A percentile compares a stretch with the other conserved stretches of the same genome.
Evolutionary conservation across 1,140 invertebrate species (phyloP).

Genomic region (Heliothis subflexa): DNA sequence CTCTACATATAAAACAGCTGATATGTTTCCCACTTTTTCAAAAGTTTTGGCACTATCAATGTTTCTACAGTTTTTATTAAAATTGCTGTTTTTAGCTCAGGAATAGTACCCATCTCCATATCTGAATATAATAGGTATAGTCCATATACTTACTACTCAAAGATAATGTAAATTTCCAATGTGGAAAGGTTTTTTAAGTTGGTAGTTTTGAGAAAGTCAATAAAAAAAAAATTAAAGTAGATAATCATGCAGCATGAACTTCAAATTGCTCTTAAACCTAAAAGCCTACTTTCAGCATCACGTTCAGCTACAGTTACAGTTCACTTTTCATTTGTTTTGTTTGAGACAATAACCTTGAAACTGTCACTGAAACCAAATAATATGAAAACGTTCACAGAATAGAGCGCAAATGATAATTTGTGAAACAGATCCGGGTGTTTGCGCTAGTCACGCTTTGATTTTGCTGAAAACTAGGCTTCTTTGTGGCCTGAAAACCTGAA

Average conservation of each 20-base stretch:
- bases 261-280: not conserved
- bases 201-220: no score
- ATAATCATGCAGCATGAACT: not conserved
- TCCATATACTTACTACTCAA: no score
- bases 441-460: not conserved
- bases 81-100: no score
- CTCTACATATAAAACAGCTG: no score
- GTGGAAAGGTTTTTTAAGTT: no score
- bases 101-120: no score
- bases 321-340: conserved; percentile 6
- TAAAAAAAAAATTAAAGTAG: no score
- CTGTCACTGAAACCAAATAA: conserved; percentile 6
- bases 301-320: not conserved
- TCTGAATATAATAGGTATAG: no score
- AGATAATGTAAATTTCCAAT: no score
- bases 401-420: conserved; percentile 16
- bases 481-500: conserved; percentile 24
- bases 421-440: conserved; percentile 22
- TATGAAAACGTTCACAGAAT: conserved; percentile 3
- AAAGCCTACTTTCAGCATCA: not conserved
- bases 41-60: no score
- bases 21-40: no score
- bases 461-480: not conserved
- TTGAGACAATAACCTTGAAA: not conserved
- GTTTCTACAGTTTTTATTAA: no score